These are phyloP conservation scores for Menidia menidia DNA, from an alignment of 2,797 vertebrate genomes.

Conservation along the genomic window DNA sequence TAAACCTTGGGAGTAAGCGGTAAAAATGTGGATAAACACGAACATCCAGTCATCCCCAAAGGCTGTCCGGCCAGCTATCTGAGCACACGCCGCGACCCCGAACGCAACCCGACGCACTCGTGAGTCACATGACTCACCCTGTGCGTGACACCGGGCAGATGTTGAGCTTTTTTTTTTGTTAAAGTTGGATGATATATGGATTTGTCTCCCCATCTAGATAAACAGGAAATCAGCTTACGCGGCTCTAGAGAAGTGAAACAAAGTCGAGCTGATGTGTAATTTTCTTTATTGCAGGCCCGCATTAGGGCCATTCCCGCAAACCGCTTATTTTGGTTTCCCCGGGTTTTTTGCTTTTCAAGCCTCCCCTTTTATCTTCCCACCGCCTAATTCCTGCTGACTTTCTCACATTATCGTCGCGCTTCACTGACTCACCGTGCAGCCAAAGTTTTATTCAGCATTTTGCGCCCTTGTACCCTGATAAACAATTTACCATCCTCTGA, in stretches of 20 bases:
- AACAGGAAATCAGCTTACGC: conserved; percentile 68
- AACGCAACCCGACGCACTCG: conserved; percentile 38
- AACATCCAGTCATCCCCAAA: conserved; percentile 25
- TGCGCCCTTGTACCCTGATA: conserved; percentile 44
- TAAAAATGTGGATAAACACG: conserved; percentile 39
- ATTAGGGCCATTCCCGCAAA: conserved; percentile 54
- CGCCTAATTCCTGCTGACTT: conserved; percentile 42
- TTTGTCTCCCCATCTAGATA: conserved; percentile 54
- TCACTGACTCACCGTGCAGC: conserved; percentile 35
- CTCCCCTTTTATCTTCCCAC: conserved; percentile 41
- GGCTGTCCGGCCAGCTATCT: conserved; percentile 15
- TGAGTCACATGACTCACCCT: conserved; percentile 43
- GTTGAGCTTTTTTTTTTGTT: conserved; percentile 42
- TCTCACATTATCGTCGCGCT: conserved; percentile 46
- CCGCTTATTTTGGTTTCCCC: conserved; percentile 57
- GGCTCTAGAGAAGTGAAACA: conserved; percentile 55
- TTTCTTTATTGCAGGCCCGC: conserved; percentile 67
- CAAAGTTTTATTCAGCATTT: conserved; percentile 34
- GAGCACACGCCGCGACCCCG: conserved; percentile 14
- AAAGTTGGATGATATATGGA: conserved; percentile 51
- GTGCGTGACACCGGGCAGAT: conserved; percentile 42
- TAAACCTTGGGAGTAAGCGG: conserved; percentile 44
- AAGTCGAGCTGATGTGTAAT: conserved; percentile 69
- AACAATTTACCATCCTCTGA: conserved; percentile 58
- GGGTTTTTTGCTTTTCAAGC: conserved; percentile 35